A percentile compares a stretch with the other conserved stretches of the same genome.
Conservation (phyloP, 2,113 vertebrate genomes). For the Platichthys flesus region DNA sequence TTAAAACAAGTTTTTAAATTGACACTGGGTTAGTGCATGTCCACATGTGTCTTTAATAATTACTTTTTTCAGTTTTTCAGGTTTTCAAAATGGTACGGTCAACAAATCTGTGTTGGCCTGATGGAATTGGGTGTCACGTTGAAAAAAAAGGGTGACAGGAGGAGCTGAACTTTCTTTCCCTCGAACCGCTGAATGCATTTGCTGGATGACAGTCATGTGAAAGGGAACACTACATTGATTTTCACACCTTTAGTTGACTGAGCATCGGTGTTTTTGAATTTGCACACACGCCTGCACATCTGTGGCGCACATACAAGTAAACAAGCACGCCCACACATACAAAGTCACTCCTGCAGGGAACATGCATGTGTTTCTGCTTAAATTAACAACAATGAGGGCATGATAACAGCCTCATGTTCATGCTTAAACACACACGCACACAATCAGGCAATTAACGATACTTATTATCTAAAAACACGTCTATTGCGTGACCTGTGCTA, state of each 20-base stretch:
- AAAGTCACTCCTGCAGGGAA: conserved; percentile 18
- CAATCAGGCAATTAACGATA: conserved; percentile 28
- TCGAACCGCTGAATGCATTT: conserved; percentile 25
- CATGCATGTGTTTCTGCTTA: conserved; percentile 27
- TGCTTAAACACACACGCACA: conserved; percentile 1
- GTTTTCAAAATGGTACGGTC: conserved; percentile 14
- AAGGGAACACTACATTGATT: conserved; percentile 56
- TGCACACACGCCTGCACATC: conserved; percentile 41
- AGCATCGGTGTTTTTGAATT: conserved; percentile 37
- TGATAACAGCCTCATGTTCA: conserved; percentile 12
- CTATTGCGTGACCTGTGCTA: neutral
- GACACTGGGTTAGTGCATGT: neutral
- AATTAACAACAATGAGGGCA: conserved; percentile 14
- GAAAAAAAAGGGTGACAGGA: conserved; percentile 30
- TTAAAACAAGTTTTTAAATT: conserved; percentile 17
- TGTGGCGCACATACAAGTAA: conserved; percentile 13
- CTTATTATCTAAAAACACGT: neutral
- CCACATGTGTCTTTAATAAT: conserved; percentile 20
- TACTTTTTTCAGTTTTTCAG: conserved; percentile 31
- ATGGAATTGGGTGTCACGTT: conserved; percentile 39
- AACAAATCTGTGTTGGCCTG: conserved; percentile 18
- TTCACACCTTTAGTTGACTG: conserved; percentile 57
- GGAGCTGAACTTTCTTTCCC: conserved; percentile 24
- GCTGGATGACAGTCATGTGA: conserved; percentile 37
- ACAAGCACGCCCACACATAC: neutral